Percentiles rank a stretch among this genome's conserved stretches.
These are phyloP conservation scores for Panthera tigris DNA, from an alignment of 2,113 vertebrate genomes.

Conservation along the genomic window DNA sequence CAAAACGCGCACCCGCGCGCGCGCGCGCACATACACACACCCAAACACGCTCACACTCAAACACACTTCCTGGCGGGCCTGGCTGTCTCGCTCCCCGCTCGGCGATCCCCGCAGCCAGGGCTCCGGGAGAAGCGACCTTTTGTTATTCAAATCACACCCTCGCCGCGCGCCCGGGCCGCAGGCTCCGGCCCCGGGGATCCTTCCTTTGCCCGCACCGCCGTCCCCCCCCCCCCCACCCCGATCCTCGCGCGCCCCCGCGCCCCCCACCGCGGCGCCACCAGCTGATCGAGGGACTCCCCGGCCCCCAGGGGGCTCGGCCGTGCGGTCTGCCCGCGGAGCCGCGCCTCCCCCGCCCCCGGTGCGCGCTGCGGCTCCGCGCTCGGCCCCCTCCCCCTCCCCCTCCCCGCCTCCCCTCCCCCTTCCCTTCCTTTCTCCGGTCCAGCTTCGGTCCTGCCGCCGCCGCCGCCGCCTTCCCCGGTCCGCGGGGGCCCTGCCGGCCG, in stretches of 20 bases:
- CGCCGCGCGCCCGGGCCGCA: neutral
- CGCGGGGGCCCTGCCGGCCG: constrained; percentile 20
- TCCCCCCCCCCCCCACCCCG: no score
- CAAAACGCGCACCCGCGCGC: neutral
- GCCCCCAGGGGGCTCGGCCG: neutral
- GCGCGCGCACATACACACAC: neutral
- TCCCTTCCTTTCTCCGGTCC: constrained; percentile 8
- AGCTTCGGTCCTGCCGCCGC: constrained; percentile 48
- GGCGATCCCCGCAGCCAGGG: neutral
- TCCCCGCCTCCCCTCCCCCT: neutral
- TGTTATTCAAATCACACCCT: constrained; percentile 75
- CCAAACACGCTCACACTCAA: neutral
- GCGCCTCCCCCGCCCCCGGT: constrained; percentile 34
- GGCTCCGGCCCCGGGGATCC: neutral
- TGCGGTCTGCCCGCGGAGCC: neutral
- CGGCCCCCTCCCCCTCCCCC: neutral
- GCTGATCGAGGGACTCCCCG: neutral
- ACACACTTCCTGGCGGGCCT: constrained; percentile 11
- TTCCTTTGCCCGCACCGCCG: neutral
- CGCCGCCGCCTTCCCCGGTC: neutral
- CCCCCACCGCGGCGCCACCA: neutral
- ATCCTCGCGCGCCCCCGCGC: neutral
- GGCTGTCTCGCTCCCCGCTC: neutral
- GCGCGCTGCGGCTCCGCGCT: constrained; percentile 48
- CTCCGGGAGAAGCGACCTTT: constrained; percentile 53